phyloP scores from a whole-genome alignment of 2,797 vertebrate genomes.

The Petrocephalus sullivani region DNA sequence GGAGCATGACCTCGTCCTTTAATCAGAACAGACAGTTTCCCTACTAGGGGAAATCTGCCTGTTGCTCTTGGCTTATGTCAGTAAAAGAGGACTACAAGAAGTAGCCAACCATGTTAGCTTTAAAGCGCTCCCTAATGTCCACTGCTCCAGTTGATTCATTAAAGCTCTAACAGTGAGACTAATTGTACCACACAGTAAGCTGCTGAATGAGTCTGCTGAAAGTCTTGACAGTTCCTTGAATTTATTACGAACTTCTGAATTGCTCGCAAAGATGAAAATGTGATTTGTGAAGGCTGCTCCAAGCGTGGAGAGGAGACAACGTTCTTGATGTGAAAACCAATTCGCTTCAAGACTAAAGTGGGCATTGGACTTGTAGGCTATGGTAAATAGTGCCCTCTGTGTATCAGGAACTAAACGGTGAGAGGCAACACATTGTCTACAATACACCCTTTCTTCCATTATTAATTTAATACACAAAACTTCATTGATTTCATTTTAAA shows the following conservation, averaged over 20 bases:
- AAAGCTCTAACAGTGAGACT: background rate
- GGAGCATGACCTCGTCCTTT: background rate
- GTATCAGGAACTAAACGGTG: background rate
- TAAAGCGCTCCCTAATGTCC: background rate
- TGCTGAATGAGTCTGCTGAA: background rate
- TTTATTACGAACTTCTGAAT: background rate
- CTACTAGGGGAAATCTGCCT: background rate
- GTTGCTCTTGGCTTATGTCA: background rate
- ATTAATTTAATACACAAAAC: background rate
- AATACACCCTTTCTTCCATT: background rate
- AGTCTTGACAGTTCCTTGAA: background rate
- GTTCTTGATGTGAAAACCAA: background rate
- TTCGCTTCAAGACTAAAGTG: background rate
- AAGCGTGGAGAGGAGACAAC: background rate
- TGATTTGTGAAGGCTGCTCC: background rate
- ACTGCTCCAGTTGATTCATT: background rate
- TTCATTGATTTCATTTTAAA: background rate
- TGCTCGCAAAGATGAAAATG: background rate
- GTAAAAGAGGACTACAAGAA: background rate
- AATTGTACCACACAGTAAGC: background rate
- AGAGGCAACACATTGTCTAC: background rate
- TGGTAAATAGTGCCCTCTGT: background rate
- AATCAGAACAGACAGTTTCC: background rate
- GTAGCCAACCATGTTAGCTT: background rate
- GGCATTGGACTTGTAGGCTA: background rate